Conservation (phyloP, 2,888 invertebrate species). For the Melinaea menophilus region DNA sequence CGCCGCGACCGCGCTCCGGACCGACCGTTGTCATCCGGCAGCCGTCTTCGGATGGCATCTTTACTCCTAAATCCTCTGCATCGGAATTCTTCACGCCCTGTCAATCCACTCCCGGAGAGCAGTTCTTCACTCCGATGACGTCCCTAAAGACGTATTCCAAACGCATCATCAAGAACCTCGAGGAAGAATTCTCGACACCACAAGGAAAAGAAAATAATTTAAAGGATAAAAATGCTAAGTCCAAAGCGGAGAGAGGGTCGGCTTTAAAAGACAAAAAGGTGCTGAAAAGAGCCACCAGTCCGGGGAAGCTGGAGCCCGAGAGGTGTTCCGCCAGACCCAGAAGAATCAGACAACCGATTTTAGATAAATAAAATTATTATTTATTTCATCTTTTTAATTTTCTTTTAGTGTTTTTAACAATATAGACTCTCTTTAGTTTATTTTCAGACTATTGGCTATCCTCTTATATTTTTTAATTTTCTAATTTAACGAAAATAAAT, state of each 20-base stretch:
- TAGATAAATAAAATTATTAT: slow-evolving; percentile 26
- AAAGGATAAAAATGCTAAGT: slow-evolving; percentile 1
- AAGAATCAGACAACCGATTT: slow-evolving; percentile 35
- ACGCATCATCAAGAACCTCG: slow-evolving; percentile 58
- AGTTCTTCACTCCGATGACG: slow-evolving; percentile 60
- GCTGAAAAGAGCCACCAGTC: slow-evolving; percentile 54
- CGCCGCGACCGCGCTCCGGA: slow-evolving; percentile 44
- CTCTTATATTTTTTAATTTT: no score
- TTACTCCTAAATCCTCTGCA: slow-evolving; percentile 34
- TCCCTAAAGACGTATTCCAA: slow-evolving; percentile 54
- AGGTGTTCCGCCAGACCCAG: slow-evolving; percentile 36
- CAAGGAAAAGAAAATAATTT: slow-evolving; percentile 21
- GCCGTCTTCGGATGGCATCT: slow-evolving; percentile 30
- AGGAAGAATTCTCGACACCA: slow-evolving; percentile 56
- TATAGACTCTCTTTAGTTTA: no score
- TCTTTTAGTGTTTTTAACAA: no score
- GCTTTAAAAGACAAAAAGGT: slow-evolving; percentile 35
- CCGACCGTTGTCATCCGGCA: slow-evolving; percentile 42
- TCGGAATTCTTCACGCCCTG: slow-evolving; percentile 52
- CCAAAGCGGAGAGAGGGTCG: slow-evolving; percentile 28
- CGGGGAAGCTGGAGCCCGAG: slow-evolving; percentile 47
- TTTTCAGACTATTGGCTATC: no score
- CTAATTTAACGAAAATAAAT: no score
- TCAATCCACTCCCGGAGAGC: slow-evolving; percentile 43
- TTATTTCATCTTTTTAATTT: not conserved